Base-by-base conservation (phyloP, 2,113 vertebrate species). In the Nothocercus nigrocapillus region DNA sequence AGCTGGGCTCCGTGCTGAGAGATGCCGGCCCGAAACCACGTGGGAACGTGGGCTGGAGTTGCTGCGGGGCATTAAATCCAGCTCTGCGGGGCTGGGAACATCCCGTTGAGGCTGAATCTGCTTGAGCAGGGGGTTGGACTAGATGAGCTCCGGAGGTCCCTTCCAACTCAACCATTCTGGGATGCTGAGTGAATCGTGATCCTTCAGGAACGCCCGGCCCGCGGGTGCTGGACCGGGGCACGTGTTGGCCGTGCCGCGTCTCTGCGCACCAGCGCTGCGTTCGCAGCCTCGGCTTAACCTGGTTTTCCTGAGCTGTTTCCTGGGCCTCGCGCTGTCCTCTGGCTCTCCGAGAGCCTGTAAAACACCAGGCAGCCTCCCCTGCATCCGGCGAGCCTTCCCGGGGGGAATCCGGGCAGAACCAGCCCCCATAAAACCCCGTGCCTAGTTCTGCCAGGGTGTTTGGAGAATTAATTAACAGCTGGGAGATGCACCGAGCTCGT, bases 381-480 rank as follows among this genome's bases (percentile, higher is more conserved):
- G 68, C 85, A 82, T 94, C 94, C 83, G 51, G 90, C 94, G 88
- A 61, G 76, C 72, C 32, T 45, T 54, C 28, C 62, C 18, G 83
- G 30, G 73, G 21, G 10, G 76, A 76, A 90, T 90, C 94, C 17
- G 82, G 73, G n/a, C 51, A 78, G 88, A 84, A 44, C 8, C 67
- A 42, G 47, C 69, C 69, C 80, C 34, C 38, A 13, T 13, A 83
- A 78, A 89, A 3, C 77, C 9, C 3, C 64, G 45, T 83, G n/a
- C 68, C 91, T 92, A 85, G 88, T 82, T 91, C 56, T 5, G 0
- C 34, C 47, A 1, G 13, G 9, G 53, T 78, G 86, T 93, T 95
- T 81, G 61, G 95, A 96, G 93, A 62, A 89, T 88, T 96, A 90
- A 94, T 96, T 94, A 97, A 75, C 85, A 91, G 91, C 28, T 38